These are phyloP conservation scores for Petrosia ficiformis DNA, from an alignment of 37 sponge, comb jelly and placozoan species.

Conservation along the genomic window DNA sequence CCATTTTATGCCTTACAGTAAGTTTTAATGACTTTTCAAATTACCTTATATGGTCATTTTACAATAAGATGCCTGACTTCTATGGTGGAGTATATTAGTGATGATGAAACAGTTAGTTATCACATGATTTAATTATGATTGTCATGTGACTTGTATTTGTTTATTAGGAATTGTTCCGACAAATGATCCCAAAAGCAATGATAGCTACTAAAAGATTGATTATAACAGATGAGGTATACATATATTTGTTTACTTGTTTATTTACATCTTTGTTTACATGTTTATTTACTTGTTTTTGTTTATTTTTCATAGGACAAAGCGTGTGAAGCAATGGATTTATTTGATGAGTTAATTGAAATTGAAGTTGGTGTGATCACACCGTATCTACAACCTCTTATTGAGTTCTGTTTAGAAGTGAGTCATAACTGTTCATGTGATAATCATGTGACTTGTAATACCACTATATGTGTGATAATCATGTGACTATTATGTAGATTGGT, in stretches of 20 bases:
- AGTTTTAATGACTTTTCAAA: too few relatives aligned
- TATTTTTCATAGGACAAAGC: slow-evolving; percentile 69
- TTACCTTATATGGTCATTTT: not conserved
- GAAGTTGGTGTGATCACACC: slow-evolving; percentile 80
- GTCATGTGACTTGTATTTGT: not conserved
- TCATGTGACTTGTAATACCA: not conserved
- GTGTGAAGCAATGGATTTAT: slow-evolving; percentile 95
- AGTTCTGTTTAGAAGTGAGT: slow-evolving; percentile 78
- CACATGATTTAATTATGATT: not conserved
- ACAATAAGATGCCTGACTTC: slow-evolving; percentile 65
- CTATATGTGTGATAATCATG: not conserved
- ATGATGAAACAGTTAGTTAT: slow-evolving; percentile 62
- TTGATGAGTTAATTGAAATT: slow-evolving; percentile 93
- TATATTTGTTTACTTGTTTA: not conserved
- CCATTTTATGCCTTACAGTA: slow-evolving; percentile 80
- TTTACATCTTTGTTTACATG: not conserved
- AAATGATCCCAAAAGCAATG: slow-evolving; percentile 62
- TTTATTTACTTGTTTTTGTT: slow-evolving; percentile 1
- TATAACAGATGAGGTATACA: slow-evolving; percentile 48
- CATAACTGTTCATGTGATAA: not conserved
- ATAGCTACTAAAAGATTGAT: slow-evolving; percentile 39
- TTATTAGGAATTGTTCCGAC: slow-evolving; percentile 44
- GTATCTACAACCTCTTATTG: slow-evolving; percentile 61
- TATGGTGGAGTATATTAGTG: slow-evolving; percentile 70
- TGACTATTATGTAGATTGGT: slow-evolving; percentile 44